A percentile compares a stretch with the other conserved stretches of the same genome.
Evolutionary conservation across 2,113 vertebrate species (phyloP).

Genomic region (Argyrosomus japonicus): DNA sequence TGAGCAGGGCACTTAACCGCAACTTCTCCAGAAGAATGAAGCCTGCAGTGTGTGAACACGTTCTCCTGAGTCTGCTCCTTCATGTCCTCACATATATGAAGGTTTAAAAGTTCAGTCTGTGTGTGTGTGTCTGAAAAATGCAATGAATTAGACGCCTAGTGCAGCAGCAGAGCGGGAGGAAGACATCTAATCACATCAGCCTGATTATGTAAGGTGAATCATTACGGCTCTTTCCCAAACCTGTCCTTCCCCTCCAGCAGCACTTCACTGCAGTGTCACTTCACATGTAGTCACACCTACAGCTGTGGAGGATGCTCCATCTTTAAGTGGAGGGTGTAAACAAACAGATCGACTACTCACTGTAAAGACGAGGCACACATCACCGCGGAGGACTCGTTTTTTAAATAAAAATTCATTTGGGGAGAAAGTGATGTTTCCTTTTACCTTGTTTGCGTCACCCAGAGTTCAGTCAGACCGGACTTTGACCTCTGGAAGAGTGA

Average conservation of each 20-base stretch:
- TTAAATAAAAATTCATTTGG: background rate
- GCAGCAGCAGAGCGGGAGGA: background rate
- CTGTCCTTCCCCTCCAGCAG: background rate
- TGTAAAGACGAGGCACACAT: background rate
- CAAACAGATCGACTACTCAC: background rate
- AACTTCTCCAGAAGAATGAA: background rate
- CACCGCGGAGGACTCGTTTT: too few species aligned
- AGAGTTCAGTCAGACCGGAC: background rate
- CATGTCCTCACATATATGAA: background rate
- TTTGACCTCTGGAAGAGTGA: background rate
- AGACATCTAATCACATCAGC: conserved; percentile 23
- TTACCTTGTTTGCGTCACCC: background rate
- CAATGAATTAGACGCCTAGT: background rate
- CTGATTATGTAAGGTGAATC: conserved; percentile 41
- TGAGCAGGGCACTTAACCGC: background rate
- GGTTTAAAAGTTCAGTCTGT: background rate
- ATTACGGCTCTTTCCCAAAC: conserved; percentile 8
- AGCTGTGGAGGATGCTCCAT: conserved; percentile 20
- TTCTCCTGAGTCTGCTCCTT: background rate
- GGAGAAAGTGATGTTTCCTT: background rate
- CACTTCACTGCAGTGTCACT: conserved; percentile 23
- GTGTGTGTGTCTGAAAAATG: background rate
- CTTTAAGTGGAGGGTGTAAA: background rate
- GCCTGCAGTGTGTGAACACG: background rate
- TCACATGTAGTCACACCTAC: conserved; percentile 23